Conservation (phyloP, 2,888 invertebrate genomes). For the Amphipoea lucens region DNA sequence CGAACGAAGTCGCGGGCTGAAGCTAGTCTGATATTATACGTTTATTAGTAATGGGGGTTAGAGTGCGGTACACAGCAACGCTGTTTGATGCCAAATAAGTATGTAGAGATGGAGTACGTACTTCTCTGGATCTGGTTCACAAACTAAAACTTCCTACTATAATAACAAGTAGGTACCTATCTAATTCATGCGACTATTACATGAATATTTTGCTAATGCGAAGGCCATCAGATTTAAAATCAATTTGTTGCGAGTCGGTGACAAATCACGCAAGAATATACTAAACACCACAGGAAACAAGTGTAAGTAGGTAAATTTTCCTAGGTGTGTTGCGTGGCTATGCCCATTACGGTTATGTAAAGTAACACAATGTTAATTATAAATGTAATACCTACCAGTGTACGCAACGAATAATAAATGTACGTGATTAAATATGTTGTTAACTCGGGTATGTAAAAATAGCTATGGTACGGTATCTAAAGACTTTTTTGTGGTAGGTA, state of each 20-base stretch:
- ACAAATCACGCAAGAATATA: slow-evolving; percentile 29
- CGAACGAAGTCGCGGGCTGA: too few relatives aligned
- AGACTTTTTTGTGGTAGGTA: too few relatives aligned
- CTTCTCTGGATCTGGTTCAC: neutral
- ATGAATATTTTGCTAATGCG: neutral
- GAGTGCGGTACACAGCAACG: neutral
- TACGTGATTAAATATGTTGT: neutral
- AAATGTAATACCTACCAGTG: slow-evolving; percentile 4
- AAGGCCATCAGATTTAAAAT: slow-evolving; percentile 17
- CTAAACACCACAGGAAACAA: slow-evolving; percentile 1
- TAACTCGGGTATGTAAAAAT: neutral
- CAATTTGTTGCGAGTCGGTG: slow-evolving; percentile 16
- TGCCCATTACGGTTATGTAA: slow-evolving; percentile 21
- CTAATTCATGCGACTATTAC: neutral
- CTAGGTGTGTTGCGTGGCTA: slow-evolving; percentile 25
- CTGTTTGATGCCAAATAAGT: neutral
- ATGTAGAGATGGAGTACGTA: neutral
- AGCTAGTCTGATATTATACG: too few relatives aligned
- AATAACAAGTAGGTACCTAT: neutral
- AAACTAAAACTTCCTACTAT: neutral
- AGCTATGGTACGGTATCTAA: neutral
- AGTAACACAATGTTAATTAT: slow-evolving; percentile 19
- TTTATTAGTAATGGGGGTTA: too few relatives aligned
- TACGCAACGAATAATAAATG: neutral
- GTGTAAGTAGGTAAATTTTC: slow-evolving; percentile 7